A percentile compares a stretch with the other conserved stretches of the same genome.
Evolutionary conservation across 2,888 invertebrate species (phyloP).

Genomic region (Gibbula magus): DNA sequence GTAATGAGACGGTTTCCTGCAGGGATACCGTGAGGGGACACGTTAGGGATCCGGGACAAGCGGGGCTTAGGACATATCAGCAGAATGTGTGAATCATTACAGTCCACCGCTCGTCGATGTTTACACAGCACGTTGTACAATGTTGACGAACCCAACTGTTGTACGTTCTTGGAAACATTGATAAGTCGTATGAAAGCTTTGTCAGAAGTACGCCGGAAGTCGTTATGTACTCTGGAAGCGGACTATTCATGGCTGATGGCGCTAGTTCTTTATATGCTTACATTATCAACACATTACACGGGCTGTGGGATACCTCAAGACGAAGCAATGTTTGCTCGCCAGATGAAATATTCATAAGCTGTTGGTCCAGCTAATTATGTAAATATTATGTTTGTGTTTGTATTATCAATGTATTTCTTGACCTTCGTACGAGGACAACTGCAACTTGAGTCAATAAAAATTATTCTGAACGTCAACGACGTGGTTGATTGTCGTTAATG

Average conservation of each 20-base stretch:
- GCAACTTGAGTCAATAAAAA: neutral
- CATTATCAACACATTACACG: neutral
- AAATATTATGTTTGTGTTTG: neutral
- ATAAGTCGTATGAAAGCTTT: neutral
- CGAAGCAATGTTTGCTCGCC: neutral
- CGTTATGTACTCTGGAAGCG: neutral
- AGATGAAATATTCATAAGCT: constrained; percentile 1
- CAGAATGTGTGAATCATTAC: no score
- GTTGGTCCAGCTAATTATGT: neutral
- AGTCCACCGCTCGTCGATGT: neutral
- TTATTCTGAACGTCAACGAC: neutral
- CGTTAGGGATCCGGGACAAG: neutral
- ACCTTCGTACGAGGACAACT: neutral
- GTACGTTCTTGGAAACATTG: neutral
- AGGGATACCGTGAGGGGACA: neutral
- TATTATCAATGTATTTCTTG: neutral
- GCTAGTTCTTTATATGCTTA: neutral
- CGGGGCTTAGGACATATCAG: neutral
- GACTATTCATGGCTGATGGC: neutral
- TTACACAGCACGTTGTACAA: neutral
- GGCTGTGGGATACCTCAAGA: neutral
- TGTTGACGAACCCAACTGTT: neutral
- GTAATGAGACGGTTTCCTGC: neutral
- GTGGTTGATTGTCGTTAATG: no score
- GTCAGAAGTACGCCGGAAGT: neutral